Evolutionary conservation across 2,113 vertebrate species (phyloP).

Genomic region (Syngnathus floridae): DNA sequence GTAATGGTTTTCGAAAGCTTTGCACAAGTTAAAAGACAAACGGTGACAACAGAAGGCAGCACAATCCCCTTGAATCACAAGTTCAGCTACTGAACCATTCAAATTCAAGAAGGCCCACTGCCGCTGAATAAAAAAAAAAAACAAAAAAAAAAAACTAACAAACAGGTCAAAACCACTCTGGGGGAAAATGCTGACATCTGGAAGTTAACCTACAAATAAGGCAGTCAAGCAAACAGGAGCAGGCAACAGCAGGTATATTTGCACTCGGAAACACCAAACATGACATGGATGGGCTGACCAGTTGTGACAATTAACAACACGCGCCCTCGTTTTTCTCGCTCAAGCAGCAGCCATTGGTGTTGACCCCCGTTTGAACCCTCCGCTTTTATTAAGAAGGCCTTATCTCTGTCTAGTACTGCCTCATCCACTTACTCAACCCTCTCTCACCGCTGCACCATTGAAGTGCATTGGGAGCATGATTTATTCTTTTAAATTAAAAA

Average conservation of each 20-base stretch:
- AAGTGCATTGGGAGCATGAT: not conserved
- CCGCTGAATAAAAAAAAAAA: not conserved
- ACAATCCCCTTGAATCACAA: too few relatives aligned
- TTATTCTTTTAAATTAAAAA: constrained; percentile 6
- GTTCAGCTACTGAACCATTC: not conserved
- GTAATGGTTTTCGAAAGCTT: too few relatives aligned
- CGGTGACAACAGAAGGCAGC: too few relatives aligned
- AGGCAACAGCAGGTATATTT: not conserved
- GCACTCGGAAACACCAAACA: not conserved
- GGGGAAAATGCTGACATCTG: not conserved
- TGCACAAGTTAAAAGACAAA: too few relatives aligned
- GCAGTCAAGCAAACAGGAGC: not conserved
- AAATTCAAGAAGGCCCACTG: not conserved
- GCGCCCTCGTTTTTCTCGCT: not conserved
- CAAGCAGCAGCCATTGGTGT: not conserved
- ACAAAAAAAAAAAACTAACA: not conserved
- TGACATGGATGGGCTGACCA: not conserved
- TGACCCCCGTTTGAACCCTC: constrained; percentile 2
- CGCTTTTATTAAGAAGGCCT: constrained; percentile 3
- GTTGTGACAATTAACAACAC: constrained; percentile 8
- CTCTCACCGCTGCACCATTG: not conserved
- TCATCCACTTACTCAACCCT: not conserved
- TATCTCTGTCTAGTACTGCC: constrained; percentile 3
- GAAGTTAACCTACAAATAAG: not conserved
- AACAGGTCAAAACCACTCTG: not conserved